These are phyloP conservation scores for Leptarthrus brevirostris DNA, from an alignment of 2,888 invertebrate genomes.

Conservation along the genomic window DNA sequence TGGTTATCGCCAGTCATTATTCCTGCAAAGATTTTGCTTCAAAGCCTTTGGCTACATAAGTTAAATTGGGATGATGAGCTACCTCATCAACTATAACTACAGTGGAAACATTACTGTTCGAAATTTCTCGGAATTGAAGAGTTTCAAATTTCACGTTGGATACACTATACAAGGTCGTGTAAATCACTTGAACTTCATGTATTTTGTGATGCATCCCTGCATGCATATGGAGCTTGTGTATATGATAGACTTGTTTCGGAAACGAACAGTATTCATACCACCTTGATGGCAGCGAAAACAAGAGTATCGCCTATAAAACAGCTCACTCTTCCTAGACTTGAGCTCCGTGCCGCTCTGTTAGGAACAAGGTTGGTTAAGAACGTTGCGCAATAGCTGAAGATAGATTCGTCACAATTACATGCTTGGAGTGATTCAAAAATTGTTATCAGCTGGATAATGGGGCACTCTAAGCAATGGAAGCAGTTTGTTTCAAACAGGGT, in stretches of 20 bases:
- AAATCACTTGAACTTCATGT: conserved; percentile 48
- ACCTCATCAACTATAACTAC: not conserved
- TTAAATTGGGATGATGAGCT: conserved; percentile 5
- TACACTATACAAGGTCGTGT: not conserved
- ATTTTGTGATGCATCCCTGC: conserved; percentile 52
- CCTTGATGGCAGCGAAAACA: conserved; percentile 50
- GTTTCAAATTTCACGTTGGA: not conserved
- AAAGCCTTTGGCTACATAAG: not conserved
- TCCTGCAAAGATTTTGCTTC: not conserved
- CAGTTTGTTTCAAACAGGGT: conserved; percentile 50
- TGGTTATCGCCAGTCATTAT: not conserved
- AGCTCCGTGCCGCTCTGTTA: conserved; percentile 50
- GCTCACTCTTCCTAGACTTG: conserved; percentile 49
- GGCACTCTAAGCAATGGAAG: not conserved
- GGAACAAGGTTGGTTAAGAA: not conserved
- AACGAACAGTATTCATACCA: not conserved
- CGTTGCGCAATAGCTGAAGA: conserved; percentile 28
- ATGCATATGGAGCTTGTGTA: conserved; percentile 48
- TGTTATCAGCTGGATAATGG: conserved; percentile 22
- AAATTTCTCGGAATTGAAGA: not conserved
- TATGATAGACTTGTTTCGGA: conserved; percentile 15
- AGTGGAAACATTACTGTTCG: not conserved
- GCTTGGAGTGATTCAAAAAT: not conserved
- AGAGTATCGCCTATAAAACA: conserved; percentile 48
- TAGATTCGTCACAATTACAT: not conserved